Evolutionary conservation across 2,888 invertebrate species (phyloP).

Genomic region (Polydrusus pterygomalis): DNA sequence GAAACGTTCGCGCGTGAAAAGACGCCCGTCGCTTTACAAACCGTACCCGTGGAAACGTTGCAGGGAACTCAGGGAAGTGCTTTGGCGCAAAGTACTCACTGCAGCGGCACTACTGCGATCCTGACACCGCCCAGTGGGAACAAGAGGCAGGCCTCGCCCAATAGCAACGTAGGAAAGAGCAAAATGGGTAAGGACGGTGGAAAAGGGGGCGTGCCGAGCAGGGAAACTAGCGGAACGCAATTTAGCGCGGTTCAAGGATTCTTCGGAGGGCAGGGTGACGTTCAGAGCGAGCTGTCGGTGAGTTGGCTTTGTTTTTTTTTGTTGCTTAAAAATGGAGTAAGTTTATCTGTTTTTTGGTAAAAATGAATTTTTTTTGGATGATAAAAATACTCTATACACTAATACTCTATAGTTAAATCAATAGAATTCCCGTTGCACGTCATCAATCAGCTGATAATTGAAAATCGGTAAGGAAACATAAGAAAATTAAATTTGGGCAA

Average conservation of each 20-base stretch:
- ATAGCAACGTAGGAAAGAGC: constrained; percentile 27
- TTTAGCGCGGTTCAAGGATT: constrained; percentile 31
- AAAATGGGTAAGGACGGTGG: constrained; percentile 33
- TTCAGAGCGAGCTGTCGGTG: constrained; percentile 63
- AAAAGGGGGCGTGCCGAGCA: constrained; percentile 16
- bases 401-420: too few species aligned
- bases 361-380: too few species aligned
- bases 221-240: not conserved
- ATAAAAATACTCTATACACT: constrained; percentile 7
- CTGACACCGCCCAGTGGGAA: constrained; percentile 13
- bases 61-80: not conserved
- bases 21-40: constrained; percentile 34
- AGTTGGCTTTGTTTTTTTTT: constrained; percentile 54
- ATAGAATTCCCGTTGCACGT: too few species aligned
- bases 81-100: constrained; percentile 29
- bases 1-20: constrained; percentile 46
- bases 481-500: too few species aligned
- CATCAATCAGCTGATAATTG: too few species aligned
- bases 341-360: too few species aligned
- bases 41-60: constrained; percentile 24
- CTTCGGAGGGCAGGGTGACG: constrained; percentile 43
- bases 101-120: not conserved
- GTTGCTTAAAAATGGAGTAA: constrained; percentile 30
- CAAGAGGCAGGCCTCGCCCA: constrained; percentile 35
- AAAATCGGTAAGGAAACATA: too few species aligned